phyloP scores from a whole-genome alignment of 2,888 invertebrate species.

The Lycia hirtaria region DNA sequence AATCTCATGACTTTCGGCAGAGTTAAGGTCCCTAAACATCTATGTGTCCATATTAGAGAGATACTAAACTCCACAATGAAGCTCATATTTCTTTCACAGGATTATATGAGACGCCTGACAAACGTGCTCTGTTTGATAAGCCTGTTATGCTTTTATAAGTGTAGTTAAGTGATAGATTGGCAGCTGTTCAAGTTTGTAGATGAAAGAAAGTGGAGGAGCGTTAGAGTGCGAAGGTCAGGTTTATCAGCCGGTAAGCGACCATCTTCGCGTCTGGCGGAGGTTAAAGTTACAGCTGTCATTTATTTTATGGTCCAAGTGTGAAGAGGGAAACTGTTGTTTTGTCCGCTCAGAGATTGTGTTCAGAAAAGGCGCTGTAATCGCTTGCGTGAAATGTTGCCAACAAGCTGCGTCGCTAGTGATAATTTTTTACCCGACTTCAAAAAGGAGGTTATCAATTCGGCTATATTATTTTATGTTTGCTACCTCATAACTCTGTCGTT shows the following conservation, averaged over 20 bases:
- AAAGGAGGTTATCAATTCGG: too few species aligned
- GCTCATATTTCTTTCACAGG: constrained; percentile 17
- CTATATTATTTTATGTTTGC: too few species aligned
- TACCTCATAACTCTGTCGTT: too few species aligned
- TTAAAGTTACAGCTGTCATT: not conserved
- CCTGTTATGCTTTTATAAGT: constrained; percentile 13
- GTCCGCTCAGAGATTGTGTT: too few species aligned
- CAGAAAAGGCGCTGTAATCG: too few species aligned
- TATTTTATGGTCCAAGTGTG: too few species aligned
- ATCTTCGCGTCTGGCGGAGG: not conserved
- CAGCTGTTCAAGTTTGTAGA: constrained; percentile 8
- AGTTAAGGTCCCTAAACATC: constrained; percentile 24
- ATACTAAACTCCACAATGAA: constrained; percentile 17
- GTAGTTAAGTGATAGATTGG: constrained; percentile 15
- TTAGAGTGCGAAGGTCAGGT: constrained; percentile 11
- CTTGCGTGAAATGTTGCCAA: too few species aligned
- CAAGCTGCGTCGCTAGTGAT: too few species aligned
- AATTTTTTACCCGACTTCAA: too few species aligned
- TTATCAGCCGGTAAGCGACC: constrained; percentile 12
- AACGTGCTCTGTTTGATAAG: constrained; percentile 2
- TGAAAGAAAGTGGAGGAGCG: constrained; percentile 6
- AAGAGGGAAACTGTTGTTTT: too few species aligned
- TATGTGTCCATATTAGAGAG: constrained; percentile 29
- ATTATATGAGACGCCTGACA: not conserved
- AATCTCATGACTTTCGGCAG: constrained; percentile 30